Percentiles rank a stretch among this genome's conserved stretches.
Conservation (phyloP, 2,888 invertebrate species). For the Aporophyla lueneburgensis region DNA sequence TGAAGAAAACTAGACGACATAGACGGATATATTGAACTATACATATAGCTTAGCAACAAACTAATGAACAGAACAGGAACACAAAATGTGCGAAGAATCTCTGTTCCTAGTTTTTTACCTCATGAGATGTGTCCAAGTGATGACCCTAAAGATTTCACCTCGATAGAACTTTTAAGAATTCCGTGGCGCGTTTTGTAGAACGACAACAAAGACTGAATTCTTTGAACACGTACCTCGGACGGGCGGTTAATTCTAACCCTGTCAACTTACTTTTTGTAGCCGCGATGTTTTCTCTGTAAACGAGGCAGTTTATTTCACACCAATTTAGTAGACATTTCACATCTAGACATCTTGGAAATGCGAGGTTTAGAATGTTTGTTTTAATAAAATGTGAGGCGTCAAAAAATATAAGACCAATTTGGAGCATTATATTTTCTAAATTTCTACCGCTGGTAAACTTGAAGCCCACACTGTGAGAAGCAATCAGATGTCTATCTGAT, state of each 20-base stretch:
- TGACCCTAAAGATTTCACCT: slow-evolving; percentile 75
- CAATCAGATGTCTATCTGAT: too few relatives aligned
- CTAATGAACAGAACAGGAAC: slow-evolving; percentile 13
- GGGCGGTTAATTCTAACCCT: slow-evolving; percentile 80
- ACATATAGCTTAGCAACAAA: neutral
- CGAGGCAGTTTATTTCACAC: slow-evolving; percentile 74
- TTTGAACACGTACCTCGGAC: slow-evolving; percentile 77
- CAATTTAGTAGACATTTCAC: slow-evolving; percentile 65
- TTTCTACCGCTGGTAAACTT: neutral
- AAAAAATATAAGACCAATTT: slow-evolving; percentile 2
- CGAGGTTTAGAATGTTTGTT: slow-evolving; percentile 15
- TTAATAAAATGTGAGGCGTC: too few relatives aligned
- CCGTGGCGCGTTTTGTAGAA: slow-evolving; percentile 73
- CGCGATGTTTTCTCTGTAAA: slow-evolving; percentile 70
- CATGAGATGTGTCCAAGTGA: slow-evolving; percentile 59
- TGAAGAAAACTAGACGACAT: neutral
- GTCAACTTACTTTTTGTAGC: slow-evolving; percentile 74
- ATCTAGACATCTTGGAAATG: slow-evolving; percentile 48
- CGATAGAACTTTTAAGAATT: slow-evolving; percentile 76
- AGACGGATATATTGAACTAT: neutral
- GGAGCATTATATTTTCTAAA: neutral
- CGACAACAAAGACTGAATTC: slow-evolving; percentile 81
- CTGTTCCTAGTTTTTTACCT: slow-evolving; percentile 30
- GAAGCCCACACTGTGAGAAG: neutral
- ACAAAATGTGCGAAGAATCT: slow-evolving; percentile 25